phyloP scores from a whole-genome alignment of 2,888 invertebrate species.

The Leptura quadrifasciata region DNA sequence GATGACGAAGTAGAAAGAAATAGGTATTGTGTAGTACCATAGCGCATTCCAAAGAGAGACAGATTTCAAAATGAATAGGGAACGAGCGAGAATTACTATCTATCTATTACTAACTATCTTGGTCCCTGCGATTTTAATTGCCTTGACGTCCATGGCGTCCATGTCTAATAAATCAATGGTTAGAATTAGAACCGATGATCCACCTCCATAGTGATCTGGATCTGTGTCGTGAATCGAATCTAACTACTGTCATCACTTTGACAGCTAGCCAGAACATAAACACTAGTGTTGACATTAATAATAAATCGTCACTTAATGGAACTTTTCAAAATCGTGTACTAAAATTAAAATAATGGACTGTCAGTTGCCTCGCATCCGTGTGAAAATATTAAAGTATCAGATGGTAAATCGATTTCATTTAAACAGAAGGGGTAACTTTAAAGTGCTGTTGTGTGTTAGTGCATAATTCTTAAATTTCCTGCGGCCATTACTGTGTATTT shows the following conservation, averaged over 20 bases:
- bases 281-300: neutral
- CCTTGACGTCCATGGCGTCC: too few species aligned
- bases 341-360: constrained; percentile 8
- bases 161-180: too few species aligned
- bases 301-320: neutral
- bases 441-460: neutral
- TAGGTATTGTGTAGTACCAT: too few species aligned
- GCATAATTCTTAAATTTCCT: neutral
- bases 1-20: too few species aligned
- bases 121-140: too few species aligned
- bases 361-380: neutral
- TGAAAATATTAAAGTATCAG: constrained; percentile 20
- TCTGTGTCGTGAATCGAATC: neutral
- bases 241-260: neutral
- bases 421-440: neutral
- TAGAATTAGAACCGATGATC: neutral
- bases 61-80: too few species aligned
- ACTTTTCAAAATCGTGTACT: neutral
- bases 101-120: too few species aligned
- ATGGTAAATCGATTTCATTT: constrained; percentile 9
- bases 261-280: neutral
- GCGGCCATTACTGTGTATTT: neutral
- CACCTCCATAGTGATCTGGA: neutral
- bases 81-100: too few species aligned
- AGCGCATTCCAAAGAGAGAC: too few species aligned